Percentiles rank a stretch among this genome's conserved stretches.
Conservation (phyloP, 2,797 vertebrate species). For the Podarcis siculus region DNA sequence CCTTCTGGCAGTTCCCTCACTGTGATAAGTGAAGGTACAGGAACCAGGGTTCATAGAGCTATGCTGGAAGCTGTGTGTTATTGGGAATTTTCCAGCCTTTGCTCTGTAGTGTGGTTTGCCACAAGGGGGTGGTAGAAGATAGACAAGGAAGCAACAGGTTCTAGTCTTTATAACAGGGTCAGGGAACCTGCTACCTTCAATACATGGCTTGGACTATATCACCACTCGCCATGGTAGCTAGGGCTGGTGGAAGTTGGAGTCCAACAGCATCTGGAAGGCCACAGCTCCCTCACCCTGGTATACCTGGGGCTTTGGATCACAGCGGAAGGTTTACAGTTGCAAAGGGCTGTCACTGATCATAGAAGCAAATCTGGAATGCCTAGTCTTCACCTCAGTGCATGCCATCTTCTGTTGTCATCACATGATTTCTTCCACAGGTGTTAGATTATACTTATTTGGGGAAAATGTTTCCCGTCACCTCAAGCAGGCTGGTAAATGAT, state of each 20-base stretch:
- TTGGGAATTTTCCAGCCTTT: background rate
- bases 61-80: background rate
- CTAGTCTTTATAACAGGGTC: background rate
- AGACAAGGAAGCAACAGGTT: background rate
- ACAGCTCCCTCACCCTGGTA: background rate
- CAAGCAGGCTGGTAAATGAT: background rate
- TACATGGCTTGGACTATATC: background rate
- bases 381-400: background rate
- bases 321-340: background rate
- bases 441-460: conserved; percentile 6
- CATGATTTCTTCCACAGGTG: background rate
- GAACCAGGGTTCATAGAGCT: background rate
- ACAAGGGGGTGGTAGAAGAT: background rate
- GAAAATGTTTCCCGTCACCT: conserved; percentile 1
- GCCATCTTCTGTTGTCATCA: background rate
- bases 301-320: background rate
- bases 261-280: background rate
- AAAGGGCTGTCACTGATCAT: background rate
- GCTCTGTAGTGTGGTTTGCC: background rate
- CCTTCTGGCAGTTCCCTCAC: too few relatives aligned
- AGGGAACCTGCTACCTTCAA: background rate
- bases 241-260: background rate
- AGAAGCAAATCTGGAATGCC: background rate
- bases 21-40: too few relatives aligned
- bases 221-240: background rate